Base-by-base conservation (phyloP, 2,797 vertebrate genomes). In the Pygocentrus nattereri region DNA sequence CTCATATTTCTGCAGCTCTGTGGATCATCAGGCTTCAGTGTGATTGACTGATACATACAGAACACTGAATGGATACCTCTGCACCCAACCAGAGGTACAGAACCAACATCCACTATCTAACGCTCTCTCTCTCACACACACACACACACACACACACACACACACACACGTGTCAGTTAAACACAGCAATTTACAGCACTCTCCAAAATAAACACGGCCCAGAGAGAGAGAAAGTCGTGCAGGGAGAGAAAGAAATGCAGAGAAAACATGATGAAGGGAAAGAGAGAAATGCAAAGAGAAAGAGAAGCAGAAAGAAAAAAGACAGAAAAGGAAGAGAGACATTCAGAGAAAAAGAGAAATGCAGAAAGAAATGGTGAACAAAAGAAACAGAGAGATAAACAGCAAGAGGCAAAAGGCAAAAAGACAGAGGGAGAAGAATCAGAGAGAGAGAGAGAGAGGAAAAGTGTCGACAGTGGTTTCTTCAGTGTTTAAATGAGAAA, bases 31-130 rank as follows among this genome's bases (percentile, higher is more conserved):
- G 19, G 25, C 25, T 52, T 50, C 25, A 8, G 59, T 12, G 25
- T 52, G 54, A 76, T n/a, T 58, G n/a, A 58, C 56, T 25, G 58
- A 64, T 16, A 64, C 61, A 64, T 30, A 31, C 30, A 64, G 59
- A 62, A 19, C 19, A 27, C 6, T 64, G 30, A 64, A 31, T 25
- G 1, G 27, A 62, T 31, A 62, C 13, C 62, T 27, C 27, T 31
- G 27, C 19, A 62, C 25, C 59, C 59, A 61, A 12, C 30, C 59
- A 61, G 25, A 27, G 25, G 58, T 27, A 25, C 18, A 1, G 12
- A 61, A 30, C 11, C 59, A 12, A 30, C 13, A 30, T 23, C 21
- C 5, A n/a, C 54, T 59, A 27, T 61, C 59, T 25, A 12, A 25
- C 2, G 11, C 15, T 12, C 15, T 49, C 47, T 56, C 52, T 56